Percentiles rank a stretch among this genome's conserved stretches.
Evolutionary conservation across 2,797 vertebrate genomes (phyloP).

Genomic region (Lycodopsis pacificus): DNA sequence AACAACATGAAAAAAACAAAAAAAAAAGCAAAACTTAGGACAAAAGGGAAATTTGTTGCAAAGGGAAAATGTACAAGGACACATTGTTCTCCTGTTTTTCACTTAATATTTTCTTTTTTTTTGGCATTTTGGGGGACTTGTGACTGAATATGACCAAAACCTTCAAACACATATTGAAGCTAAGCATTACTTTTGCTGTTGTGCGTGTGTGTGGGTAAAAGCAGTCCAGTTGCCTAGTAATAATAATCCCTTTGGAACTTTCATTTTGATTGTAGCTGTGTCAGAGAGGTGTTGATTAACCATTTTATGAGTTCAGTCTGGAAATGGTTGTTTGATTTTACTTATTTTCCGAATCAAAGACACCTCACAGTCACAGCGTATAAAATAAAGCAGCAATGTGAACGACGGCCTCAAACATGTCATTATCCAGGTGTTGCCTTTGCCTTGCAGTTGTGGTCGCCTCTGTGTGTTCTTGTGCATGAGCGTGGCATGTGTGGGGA

Average conservation of each 20-base stretch:
- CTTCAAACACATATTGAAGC: conserved; percentile 35
- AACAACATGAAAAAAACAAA: conserved; percentile 57
- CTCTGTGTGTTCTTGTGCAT: conserved; percentile 17
- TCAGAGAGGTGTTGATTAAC: conserved; percentile 10
- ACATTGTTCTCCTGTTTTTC: conserved; percentile 20
- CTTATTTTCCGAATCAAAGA: not conserved
- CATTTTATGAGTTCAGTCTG: not conserved
- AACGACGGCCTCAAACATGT: not conserved
- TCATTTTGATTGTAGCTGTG: conserved; percentile 1
- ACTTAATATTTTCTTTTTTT: conserved; percentile 47
- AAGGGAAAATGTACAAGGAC: conserved; percentile 34
- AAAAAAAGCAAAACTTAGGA: conserved; percentile 34
- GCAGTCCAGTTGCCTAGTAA: conserved; percentile 29
- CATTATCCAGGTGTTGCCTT: not conserved
- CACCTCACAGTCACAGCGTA: not conserved
- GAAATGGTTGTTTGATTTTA: not conserved
- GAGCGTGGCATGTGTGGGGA: conserved; percentile 21
- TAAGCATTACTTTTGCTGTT: not conserved
- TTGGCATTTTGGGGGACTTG: conserved; percentile 25
- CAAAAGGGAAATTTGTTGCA: conserved; percentile 28
- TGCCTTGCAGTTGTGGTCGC: not conserved
- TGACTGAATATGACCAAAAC: conserved; percentile 33
- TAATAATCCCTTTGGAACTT: conserved; percentile 25
- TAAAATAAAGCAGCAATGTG: not conserved
- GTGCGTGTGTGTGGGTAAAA: conserved; percentile 18